These are phyloP conservation scores for Petromus typicus DNA, from an alignment of 2,113 vertebrate species.

Conservation along the genomic window DNA sequence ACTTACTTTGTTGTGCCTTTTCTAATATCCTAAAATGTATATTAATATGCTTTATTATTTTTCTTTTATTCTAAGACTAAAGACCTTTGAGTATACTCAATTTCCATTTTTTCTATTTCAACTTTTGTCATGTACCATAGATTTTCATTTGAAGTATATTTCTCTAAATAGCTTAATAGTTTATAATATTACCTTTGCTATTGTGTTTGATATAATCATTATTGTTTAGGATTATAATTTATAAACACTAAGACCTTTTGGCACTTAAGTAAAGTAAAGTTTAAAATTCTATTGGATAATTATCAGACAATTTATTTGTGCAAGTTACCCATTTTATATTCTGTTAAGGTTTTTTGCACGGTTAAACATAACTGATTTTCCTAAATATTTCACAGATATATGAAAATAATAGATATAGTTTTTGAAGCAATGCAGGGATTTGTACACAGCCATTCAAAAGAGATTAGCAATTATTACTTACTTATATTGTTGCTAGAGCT, in stretches of 20 bases:
- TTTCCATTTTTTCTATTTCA: not conserved
- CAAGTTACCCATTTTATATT: not conserved
- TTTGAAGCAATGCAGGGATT: slow-evolving; percentile 6
- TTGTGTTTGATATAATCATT: not conserved
- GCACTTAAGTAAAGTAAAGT: too few relatives aligned
- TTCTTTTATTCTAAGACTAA: slow-evolving; percentile 39
- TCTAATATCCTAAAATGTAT: not conserved
- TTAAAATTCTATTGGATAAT: slow-evolving; percentile 21
- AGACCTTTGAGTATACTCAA: not conserved
- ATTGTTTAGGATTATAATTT: not conserved
- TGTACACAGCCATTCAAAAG: slow-evolving; percentile 22
- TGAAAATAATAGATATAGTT: slow-evolving; percentile 41
- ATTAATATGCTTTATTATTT: not conserved
- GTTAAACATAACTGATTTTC: not conserved
- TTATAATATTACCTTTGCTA: not conserved
- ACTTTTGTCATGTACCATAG: not conserved
- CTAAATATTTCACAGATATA: slow-evolving; percentile 1
- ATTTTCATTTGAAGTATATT: not conserved
- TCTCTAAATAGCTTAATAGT: not conserved
- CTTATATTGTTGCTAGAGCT: not conserved
- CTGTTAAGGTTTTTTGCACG: not conserved
- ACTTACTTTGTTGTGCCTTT: not conserved
- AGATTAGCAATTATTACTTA: not conserved
- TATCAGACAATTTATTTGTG: not conserved
- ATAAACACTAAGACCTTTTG: slow-evolving; percentile 16